A percentile compares a stretch with the other conserved stretches of the same genome.
Conservation (phyloP, 2,113 vertebrate species). For the Nibea albiflora region DNA sequence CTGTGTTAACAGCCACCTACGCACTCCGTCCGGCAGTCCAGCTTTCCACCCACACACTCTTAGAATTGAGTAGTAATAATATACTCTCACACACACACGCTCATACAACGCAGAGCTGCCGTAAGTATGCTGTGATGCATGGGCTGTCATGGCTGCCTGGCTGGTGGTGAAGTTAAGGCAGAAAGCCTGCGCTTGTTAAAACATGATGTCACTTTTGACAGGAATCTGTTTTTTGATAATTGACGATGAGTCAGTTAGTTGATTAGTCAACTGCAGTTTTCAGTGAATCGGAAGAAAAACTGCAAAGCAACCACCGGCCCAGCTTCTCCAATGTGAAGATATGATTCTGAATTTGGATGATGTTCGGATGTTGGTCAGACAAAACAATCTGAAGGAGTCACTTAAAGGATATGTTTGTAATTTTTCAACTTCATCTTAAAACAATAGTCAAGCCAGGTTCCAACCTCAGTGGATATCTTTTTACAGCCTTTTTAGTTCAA, state of each 20-base stretch:
- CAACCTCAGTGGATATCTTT: too few species aligned
- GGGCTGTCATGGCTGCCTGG: constrained; percentile 61
- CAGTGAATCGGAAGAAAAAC: not conserved
- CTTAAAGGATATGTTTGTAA: not conserved
- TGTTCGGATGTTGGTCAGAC: not conserved
- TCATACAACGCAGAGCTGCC: constrained; percentile 49
- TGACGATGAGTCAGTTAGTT: not conserved
- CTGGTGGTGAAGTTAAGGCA: constrained; percentile 52
- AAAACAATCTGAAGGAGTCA: not conserved
- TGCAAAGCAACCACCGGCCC: not conserved
- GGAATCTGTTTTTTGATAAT: constrained; percentile 13
- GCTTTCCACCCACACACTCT: constrained; percentile 70
- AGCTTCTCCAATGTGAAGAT: not conserved
- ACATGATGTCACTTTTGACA: constrained; percentile 48
- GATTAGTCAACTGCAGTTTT: not conserved
- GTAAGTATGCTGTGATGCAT: constrained; percentile 71
- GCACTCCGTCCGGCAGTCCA: constrained; percentile 46
- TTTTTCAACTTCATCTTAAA: not conserved
- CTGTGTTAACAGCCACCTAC: constrained; percentile 77
- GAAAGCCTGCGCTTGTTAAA: constrained; percentile 33
- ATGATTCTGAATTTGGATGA: not conserved
- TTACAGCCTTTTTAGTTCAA: too few species aligned
- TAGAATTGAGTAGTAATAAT: constrained; percentile 59
- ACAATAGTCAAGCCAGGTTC: not conserved
- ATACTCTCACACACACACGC: constrained; percentile 56